Conservation (phyloP, 2,113 vertebrate species). For the Regulus satrapa region DNA sequence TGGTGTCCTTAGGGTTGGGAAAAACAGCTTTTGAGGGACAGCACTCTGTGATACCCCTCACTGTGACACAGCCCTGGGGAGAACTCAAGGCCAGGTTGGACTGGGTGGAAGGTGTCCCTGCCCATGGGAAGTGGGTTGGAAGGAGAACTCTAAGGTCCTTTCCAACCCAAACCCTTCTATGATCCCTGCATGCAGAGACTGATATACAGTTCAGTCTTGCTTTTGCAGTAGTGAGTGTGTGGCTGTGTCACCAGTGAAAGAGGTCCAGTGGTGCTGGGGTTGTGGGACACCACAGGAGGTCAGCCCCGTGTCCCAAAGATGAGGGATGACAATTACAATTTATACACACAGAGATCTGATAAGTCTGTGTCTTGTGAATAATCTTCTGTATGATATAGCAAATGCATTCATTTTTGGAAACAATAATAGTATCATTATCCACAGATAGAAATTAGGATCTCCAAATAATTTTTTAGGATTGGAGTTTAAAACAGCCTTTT, state of each 20-base stretch:
- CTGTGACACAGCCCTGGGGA: rapidly evolving
- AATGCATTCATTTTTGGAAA: neutral
- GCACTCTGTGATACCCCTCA: rapidly evolving
- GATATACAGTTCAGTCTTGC: neutral
- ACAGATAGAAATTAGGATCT: neutral
- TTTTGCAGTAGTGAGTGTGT: neutral
- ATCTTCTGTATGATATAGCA: neutral
- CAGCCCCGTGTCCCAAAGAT: neutral
- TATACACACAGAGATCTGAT: neutral
- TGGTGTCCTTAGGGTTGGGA: neutral
- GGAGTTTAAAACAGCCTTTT: neutral
- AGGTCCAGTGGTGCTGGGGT: neutral
- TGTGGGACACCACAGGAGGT: neutral
- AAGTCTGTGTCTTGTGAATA: neutral
- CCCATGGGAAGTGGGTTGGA: neutral
- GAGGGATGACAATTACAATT: neutral
- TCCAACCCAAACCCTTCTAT: neutral
- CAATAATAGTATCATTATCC: neutral
- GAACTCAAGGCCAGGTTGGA: neutral
- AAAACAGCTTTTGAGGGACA: neutral
- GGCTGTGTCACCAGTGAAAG: neutral
- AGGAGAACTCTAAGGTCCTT: neutral
- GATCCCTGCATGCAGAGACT: neutral
- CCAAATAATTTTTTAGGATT: neutral
- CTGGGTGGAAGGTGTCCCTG: neutral